Evolutionary conservation across 2,797 vertebrate species (phyloP).

Genomic region (Sebastiscus tertius): DNA sequence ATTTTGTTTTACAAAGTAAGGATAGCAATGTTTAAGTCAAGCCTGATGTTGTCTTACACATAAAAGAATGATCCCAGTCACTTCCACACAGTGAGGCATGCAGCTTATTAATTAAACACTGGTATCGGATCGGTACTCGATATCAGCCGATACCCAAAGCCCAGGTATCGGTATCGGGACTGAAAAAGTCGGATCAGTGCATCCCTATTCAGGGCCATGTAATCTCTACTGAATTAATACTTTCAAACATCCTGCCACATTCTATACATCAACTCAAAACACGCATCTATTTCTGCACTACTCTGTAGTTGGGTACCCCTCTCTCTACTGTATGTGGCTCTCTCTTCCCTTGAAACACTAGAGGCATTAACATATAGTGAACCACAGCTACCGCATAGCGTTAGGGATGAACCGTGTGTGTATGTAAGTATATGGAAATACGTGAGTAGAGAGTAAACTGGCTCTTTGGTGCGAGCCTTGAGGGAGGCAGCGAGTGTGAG

Average conservation of each 20-base stretch:
- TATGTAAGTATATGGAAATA: slow-evolving; percentile 50
- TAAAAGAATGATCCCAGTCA: too few species aligned
- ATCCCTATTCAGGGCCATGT: not conserved
- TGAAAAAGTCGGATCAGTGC: too few species aligned
- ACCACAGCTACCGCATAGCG: slow-evolving; percentile 23
- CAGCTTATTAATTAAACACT: too few species aligned
- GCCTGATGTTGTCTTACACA: too few species aligned
- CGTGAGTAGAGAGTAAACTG: slow-evolving; percentile 66
- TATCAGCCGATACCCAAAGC: too few species aligned
- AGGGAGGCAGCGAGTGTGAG: slow-evolving; percentile 53
- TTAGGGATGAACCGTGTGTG: slow-evolving; percentile 8
- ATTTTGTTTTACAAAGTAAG: too few species aligned
- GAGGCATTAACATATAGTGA: slow-evolving; percentile 39
- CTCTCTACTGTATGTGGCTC: not conserved
- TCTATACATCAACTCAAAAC: slow-evolving; percentile 5
- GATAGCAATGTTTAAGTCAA: too few species aligned
- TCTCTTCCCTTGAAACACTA: slow-evolving; percentile 13
- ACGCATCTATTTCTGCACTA: slow-evolving; percentile 4
- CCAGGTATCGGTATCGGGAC: too few species aligned
- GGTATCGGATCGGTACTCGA: too few species aligned
- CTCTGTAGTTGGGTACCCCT: not conserved
- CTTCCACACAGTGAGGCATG: too few species aligned
- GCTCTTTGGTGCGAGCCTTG: slow-evolving; percentile 53
- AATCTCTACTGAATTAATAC: slow-evolving; percentile 8
- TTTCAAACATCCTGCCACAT: not conserved